Base-by-base conservation (phyloP, 2,797 vertebrate genomes). In the Channallabes apus region DNA sequence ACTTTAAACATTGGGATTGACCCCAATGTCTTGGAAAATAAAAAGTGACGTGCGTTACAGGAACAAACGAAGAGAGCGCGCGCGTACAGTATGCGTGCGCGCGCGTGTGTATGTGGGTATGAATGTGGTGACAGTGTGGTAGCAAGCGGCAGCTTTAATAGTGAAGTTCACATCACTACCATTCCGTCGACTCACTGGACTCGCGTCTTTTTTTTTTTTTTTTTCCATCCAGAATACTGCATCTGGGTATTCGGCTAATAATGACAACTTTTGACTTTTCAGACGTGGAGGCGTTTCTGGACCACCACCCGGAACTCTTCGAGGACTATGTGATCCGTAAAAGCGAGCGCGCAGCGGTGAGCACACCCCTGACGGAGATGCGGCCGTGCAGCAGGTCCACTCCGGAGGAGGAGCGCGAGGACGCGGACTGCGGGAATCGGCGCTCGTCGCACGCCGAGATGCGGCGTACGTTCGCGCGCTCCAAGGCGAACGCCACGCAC, bases 401-500 rank as follows among this genome's bases (percentile, higher is more conserved):
- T 4, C 86, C 79, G 0, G 94, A 94, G 62, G 94, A 94, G 86
- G 93, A 92, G 85, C 75, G 88, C 75, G 86, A 89, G 84, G 94
- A 95, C 62, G 78, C 92, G 0, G 95, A 94, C 82, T 93, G 91
- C n/a, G 90, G 94, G 71, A 94, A 92, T 75, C 94, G 95, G 84
- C 93, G 94, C 62, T 94, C 94, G 64, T 96, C 95, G 84, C 95
- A 96, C 86, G 93, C 94, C 93, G 95, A 96, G 90, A 95, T 96
- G 87, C 91, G 95, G 32, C 92, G 94, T 27, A 96, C 94, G 92
- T 96, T 96, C 80, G 95, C 95, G 38, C 92, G 94, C 15, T 96
- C 95, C 92, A 95, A 95, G 91, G 94, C 94, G 80, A 93, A 92
- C 85, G 94, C 94, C 0, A 88, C 94, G 0, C 93, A 96, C 89